Base-by-base conservation (phyloP, 2,113 vertebrate genomes). In the Montifringilla adamsi region DNA sequence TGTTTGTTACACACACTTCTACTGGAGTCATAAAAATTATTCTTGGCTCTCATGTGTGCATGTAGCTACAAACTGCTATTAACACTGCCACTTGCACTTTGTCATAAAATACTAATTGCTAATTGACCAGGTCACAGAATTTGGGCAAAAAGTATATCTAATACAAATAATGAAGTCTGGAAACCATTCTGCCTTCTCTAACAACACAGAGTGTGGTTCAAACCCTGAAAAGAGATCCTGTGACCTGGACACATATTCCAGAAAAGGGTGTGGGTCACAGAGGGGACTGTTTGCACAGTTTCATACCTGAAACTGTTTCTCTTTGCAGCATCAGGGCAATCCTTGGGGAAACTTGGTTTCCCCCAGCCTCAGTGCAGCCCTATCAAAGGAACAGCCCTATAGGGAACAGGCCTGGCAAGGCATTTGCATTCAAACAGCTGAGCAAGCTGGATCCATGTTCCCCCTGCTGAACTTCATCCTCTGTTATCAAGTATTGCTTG, bases 61-160 rank as follows among this genome's bases (percentile, higher is more conserved):
- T 96, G 94, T 95, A 96, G 92, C 96, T 96, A 97, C 95, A 97
- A 97, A 89, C 80, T 72, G 76, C 87, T 95, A 96, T 97, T 97
- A 97, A 97, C 16, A 1, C 86, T 95, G 89, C 91, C 86, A 94
- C 93, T 97, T 93, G 94, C 94, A 96, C 88, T 98, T 97, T 96
- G 97, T 97, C 97, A 98, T 98, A 98, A 98, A 98, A 98, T 97
- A 95, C 97, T 98, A 98, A 98, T 98, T 98, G 96, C 96, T 98
- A 97, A 98, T 98, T 98, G 98, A 98, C 96, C 87, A 94, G 95
- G 91, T 94, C 90, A 96, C 85, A 97, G 94, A 97, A 97, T 97
- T 97, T 6, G 47, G 90, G 94, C 77, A 96, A 96, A 96, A 97
- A 97, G 69, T 95, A 11, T 84, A 72, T 85, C 77, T 94, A 86